These are phyloP conservation scores for Lagopus leucura DNA, from an alignment of 2,113 vertebrate species.

Conservation along the genomic window DNA sequence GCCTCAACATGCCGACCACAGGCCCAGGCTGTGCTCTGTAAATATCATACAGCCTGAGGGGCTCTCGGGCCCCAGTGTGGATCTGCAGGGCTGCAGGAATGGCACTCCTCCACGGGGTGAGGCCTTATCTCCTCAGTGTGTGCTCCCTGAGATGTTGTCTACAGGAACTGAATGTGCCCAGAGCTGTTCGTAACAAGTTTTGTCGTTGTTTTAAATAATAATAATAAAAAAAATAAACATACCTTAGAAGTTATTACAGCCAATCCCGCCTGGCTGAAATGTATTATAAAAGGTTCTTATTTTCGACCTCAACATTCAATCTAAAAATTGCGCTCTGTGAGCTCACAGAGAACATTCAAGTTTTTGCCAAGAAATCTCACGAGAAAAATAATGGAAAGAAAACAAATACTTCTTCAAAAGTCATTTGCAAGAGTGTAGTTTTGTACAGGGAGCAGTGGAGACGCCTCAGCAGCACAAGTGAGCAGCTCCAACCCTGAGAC, in stretches of 20 bases:
- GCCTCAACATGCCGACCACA: background rate
- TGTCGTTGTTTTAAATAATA: background rate
- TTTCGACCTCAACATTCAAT: background rate
- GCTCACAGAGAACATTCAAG: background rate
- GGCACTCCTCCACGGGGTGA: background rate
- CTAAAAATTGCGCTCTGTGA: background rate
- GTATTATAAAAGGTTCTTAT: background rate
- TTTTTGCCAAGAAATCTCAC: background rate
- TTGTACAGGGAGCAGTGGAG: background rate
- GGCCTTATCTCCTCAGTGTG: background rate
- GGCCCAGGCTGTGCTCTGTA: background rate
- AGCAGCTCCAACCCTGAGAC: background rate
- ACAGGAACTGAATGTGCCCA: background rate
- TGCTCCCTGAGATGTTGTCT: background rate
- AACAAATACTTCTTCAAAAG: background rate
- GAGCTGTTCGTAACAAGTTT: background rate
- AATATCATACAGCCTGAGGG: background rate
- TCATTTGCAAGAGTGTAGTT: background rate
- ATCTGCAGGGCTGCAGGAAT: background rate
- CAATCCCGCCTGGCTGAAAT: constrained; percentile 1
- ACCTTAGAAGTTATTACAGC: background rate
- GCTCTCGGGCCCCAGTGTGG: background rate
- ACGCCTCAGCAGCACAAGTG: background rate
- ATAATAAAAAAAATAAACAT: background rate
- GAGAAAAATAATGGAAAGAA: constrained; percentile 26